These are phyloP conservation scores for Drosophila murphyi DNA, from an alignment of 1,140 invertebrate genomes.

Conservation along the genomic window DNA sequence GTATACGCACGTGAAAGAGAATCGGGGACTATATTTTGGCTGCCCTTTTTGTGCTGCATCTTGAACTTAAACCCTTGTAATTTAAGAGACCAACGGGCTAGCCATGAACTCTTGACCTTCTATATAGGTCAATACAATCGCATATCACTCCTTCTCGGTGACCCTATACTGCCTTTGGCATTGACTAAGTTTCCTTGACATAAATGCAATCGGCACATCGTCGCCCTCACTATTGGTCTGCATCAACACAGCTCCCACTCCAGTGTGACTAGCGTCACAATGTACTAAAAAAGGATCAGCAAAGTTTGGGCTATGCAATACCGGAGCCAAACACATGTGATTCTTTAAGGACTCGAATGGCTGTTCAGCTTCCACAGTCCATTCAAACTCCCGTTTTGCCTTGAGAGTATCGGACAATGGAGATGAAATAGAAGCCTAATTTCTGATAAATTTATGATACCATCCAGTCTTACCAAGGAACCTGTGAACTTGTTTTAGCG, in stretches of 20 bases:
- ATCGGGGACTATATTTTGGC: not conserved
- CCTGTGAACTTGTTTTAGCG: not conserved
- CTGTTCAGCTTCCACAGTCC: not conserved
- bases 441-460: not conserved
- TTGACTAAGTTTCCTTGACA: not conserved
- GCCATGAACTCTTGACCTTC: not conserved
- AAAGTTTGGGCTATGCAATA: slow-evolving; percentile 14
- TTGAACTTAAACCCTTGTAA: not conserved
- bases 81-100: slow-evolving; percentile 6
- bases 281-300: not conserved
- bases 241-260: slow-evolving; percentile 1
- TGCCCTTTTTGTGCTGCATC: not conserved
- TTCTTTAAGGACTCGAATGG: not conserved
- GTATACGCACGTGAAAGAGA: not conserved
- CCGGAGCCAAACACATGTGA: not conserved
- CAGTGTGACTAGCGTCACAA: slow-evolving; percentile 6
- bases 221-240: not conserved
- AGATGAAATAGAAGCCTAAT: not conserved
- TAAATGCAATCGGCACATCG: not conserved
- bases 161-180: slow-evolving; percentile 1
- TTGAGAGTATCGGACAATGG: too few relatives aligned
- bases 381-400: too few relatives aligned
- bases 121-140: not conserved
- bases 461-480: not conserved
- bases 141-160: slow-evolving; percentile 8